phyloP scores from a whole-genome alignment of 2,797 vertebrate genomes.

The Dallia pectoralis region DNA sequence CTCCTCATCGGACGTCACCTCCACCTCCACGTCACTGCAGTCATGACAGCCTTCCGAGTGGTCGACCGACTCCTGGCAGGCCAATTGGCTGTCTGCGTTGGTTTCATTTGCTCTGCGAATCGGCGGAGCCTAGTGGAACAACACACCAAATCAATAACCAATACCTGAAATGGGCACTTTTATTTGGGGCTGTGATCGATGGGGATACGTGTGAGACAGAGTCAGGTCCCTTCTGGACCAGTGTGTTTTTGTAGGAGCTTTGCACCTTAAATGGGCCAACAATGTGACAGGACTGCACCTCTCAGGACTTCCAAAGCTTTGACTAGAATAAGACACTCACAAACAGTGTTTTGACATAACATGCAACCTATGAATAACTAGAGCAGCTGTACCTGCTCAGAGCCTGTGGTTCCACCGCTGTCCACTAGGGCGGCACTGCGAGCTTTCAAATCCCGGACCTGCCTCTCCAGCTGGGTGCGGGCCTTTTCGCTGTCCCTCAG shows the following conservation, averaged over 20 bases:
- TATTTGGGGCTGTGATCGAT: too few relatives aligned
- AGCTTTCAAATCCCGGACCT: slow-evolving; percentile 75
- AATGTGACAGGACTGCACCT: too few relatives aligned
- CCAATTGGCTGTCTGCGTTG: slow-evolving; percentile 18
- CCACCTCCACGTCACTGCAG: slow-evolving; percentile 65
- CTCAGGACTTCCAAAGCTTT: too few relatives aligned
- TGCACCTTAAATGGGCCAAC: too few relatives aligned
- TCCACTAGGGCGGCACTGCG: slow-evolving; percentile 41
- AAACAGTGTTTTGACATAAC: too few relatives aligned
- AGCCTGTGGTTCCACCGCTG: slow-evolving; percentile 7
- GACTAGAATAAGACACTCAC: too few relatives aligned
- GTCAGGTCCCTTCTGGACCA: too few relatives aligned
- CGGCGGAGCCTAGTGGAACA: slow-evolving; percentile 26
- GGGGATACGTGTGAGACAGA: too few relatives aligned
- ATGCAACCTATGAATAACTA: too few relatives aligned
- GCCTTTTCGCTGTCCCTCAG: slow-evolving; percentile 81
- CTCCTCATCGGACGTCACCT: slow-evolving; percentile 64
- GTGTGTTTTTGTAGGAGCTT: too few relatives aligned
- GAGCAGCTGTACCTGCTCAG: slow-evolving; percentile 32
- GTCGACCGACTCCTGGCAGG: slow-evolving; percentile 40
- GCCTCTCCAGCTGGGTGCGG: slow-evolving; percentile 74
- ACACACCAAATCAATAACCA: neutral
- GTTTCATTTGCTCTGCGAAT: slow-evolving; percentile 35
- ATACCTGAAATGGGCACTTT: too few relatives aligned
- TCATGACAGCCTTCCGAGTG: slow-evolving; percentile 56